phyloP scores from a whole-genome alignment of 2,797 vertebrate species.

The Rallus crepitans region DNA sequence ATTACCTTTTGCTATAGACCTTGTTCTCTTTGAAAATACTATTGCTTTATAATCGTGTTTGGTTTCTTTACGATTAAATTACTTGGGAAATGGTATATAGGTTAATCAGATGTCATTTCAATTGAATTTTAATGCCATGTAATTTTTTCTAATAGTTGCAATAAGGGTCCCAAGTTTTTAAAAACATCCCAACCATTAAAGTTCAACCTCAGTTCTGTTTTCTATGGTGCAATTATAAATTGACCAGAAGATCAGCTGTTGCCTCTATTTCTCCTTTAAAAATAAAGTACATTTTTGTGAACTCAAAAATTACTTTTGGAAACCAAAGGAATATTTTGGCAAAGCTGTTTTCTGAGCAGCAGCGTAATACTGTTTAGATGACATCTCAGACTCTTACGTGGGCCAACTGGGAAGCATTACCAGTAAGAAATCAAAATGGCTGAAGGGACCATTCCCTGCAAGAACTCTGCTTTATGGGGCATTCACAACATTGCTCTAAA shows the following conservation, averaged over 20 bases:
- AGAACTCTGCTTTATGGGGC: not conserved
- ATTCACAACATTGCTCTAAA: not conserved
- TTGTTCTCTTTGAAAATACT: not conserved
- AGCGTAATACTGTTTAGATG: not conserved
- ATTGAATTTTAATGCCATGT: not conserved
- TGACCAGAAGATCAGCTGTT: not conserved
- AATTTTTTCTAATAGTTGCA: not conserved
- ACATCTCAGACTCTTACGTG: rapidly evolving
- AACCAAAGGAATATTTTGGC: not conserved
- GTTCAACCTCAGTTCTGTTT: not conserved
- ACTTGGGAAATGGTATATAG: not conserved
- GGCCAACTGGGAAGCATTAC: not conserved
- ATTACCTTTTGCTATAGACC: not conserved
- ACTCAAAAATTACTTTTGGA: not conserved
- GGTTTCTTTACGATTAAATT: not conserved
- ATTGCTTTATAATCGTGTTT: not conserved
- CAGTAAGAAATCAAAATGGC: not conserved
- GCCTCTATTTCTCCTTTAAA: not conserved
- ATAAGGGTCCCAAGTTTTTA: not conserved
- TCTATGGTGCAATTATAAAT: not conserved
- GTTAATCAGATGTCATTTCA: not conserved
- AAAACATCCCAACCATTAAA: not conserved
- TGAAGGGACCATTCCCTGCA: not conserved
- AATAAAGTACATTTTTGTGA: not conserved
- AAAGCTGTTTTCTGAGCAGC: not conserved